These are phyloP conservation scores for Corythaixoides concolor DNA, from an alignment of 2,113 vertebrate species.

Conservation along the genomic window DNA sequence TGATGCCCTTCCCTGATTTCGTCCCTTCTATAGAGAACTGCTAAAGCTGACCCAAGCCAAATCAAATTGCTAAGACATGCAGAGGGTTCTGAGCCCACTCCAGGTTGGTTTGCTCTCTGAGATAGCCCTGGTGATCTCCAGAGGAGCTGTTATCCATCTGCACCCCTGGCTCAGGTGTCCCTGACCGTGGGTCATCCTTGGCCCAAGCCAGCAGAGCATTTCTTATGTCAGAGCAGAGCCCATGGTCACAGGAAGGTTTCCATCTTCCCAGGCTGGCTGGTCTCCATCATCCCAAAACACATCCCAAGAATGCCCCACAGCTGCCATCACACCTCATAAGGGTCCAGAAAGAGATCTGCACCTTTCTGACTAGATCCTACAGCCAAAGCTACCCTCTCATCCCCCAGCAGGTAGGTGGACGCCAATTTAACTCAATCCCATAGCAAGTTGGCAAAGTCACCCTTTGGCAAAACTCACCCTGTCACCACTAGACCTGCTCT, in stretches of 20 bases:
- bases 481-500: conserved; percentile 17
- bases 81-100: not conserved
- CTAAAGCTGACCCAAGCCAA: not conserved
- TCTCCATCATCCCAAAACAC: not conserved
- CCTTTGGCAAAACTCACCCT: not conserved
- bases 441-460: not conserved
- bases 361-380: not conserved
- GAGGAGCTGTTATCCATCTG: not conserved
- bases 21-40: not conserved
- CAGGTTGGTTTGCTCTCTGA: not conserved
- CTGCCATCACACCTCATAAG: not conserved
- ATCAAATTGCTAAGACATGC: not conserved
- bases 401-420: not conserved
- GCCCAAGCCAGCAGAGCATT: not conserved
- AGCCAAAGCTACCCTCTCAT: not conserved
- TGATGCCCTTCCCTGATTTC: not conserved
- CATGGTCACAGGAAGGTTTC: not conserved
- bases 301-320: not conserved
- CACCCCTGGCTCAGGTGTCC: not conserved
- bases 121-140: not conserved
- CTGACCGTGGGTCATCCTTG: not conserved
- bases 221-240: not conserved
- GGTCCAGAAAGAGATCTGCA: not conserved
- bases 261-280: not conserved
- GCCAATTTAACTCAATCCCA: not conserved